These are phyloP conservation scores for Chrysolophus pictus DNA, from an alignment of 2,797 vertebrate genomes.

Conservation along the genomic window DNA sequence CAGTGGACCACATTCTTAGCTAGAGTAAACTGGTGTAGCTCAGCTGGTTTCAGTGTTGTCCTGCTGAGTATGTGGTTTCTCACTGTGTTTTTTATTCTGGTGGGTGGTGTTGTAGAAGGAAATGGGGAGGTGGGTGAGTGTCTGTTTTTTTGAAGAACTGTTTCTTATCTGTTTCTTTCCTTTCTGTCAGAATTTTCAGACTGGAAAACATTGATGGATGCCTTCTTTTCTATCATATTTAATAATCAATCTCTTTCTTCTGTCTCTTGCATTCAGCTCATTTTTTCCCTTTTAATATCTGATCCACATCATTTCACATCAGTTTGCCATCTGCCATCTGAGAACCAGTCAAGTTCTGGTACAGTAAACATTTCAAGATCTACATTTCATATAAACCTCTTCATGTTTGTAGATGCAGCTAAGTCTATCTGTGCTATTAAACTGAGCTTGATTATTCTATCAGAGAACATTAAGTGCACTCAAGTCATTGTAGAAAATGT, in stretches of 20 bases:
- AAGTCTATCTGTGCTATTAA: conserved; percentile 47
- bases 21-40: not conserved
- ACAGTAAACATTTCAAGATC: conserved; percentile 80
- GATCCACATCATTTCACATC: conserved; percentile 81
- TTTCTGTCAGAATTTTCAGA: conserved; percentile 56
- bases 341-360: conserved; percentile 79
- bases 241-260: conserved; percentile 78
- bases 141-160: not conserved
- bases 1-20: not conserved
- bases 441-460: conserved; percentile 24
- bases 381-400: conserved; percentile 74
- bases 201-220: conserved; percentile 45
- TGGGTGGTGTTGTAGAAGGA: not conserved
- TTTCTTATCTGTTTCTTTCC: conserved; percentile 41
- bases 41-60: not conserved
- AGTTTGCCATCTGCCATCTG: conserved; percentile 79
- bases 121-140: conserved; percentile 7
- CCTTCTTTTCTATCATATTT: conserved; percentile 65
- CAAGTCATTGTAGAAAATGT: conserved; percentile 26
- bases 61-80: not conserved
- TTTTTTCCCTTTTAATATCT: conserved; percentile 76
- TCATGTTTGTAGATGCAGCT: conserved; percentile 61
- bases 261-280: conserved; percentile 79
- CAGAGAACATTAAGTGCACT: conserved; percentile 35
- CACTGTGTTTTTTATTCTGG: not conserved